A percentile compares a stretch with the other conserved stretches of the same genome.
Conservation (phyloP, 30 jellyfish, hydroid and myxozoan genomes). For the Hydractinia symbiolongicarpus region DNA sequence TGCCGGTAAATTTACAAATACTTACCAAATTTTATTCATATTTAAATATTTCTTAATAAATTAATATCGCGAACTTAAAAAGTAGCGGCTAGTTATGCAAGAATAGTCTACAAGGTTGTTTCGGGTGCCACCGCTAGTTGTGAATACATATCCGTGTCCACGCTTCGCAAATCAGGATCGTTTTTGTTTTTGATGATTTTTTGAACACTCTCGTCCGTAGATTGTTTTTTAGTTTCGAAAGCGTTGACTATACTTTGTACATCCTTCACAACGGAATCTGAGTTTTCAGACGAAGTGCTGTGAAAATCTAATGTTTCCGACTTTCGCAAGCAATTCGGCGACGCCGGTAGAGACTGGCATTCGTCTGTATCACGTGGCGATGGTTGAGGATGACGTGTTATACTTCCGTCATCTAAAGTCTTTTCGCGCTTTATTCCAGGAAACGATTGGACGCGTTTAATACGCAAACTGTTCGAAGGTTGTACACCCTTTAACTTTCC, state of each 20-base stretch:
- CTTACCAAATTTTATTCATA: no score
- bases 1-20: no score
- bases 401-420: background rate
- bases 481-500: background rate
- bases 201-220: background rate
- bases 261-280: background rate
- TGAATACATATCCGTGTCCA: background rate
- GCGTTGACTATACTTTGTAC: background rate
- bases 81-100: no score
- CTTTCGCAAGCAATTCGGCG: background rate
- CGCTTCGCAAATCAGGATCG: background rate
- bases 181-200: background rate
- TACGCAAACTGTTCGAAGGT: background rate
- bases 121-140: background rate
- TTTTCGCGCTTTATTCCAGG: slow-evolving; percentile 2
- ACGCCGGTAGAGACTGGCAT: slow-evolving; percentile 4
- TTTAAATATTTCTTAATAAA: no score
- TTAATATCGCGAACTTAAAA: no score
- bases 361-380: background rate
- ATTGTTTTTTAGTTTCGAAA: slow-evolving; percentile 6
- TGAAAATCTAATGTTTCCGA: background rate
- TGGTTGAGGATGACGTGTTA: background rate
- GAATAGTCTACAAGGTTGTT: no score
- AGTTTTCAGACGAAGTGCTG: background rate
- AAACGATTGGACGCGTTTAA: slow-evolving; percentile 11